Base-by-base conservation (phyloP, 2,888 invertebrate species). In the Synergus gifuensis region DNA sequence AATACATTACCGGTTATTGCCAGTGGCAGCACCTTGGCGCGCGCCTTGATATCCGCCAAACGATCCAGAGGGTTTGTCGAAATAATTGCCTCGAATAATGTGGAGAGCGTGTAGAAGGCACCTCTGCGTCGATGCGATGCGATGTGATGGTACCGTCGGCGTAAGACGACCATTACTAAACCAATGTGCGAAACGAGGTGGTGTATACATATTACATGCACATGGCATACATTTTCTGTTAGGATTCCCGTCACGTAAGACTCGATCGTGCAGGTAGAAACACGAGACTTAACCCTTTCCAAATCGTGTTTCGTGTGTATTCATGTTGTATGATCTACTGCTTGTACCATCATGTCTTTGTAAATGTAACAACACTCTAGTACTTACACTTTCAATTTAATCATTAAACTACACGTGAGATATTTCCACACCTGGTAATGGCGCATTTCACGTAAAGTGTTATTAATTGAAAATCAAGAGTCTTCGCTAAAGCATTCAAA, bases 1-100 rank as follows among this genome's bases (percentile, higher is more conserved):
- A 88, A 89, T 89, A 89, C 87, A 88, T 89, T 89, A 89, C 88
- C 87, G 83, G 89, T 89, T 89, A 89, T 89, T 89, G 88, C 88
- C 88, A 82, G 85, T 87, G 87, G 87, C 88, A 88, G 88, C 89
- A 88, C 88, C 89, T 89, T 89, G 89, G 83, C 83, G 83, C 81
- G 79, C 81, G 81, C 81, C 73, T 73, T 54, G 73, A 73, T 73
- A 73, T 73, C 73, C 73, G 73, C 73, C 69, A 73, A 73, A 73
- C 73, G 73, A 54, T 73, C 73, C 73, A 36, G 73, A 73, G 73
- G 73, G 73, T 73, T 73, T 73, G 73, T 73, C 73, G 73, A 73
- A 73, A 73, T 73, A 73, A 73, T 73, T 73, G 73, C 73, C 73
- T 73, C 28, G 28, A 49, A 73, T 73, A 73, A 73, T 73, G 69